phyloP scores from a whole-genome alignment of 2,888 invertebrate species.

The Apodemia zela region DNA sequence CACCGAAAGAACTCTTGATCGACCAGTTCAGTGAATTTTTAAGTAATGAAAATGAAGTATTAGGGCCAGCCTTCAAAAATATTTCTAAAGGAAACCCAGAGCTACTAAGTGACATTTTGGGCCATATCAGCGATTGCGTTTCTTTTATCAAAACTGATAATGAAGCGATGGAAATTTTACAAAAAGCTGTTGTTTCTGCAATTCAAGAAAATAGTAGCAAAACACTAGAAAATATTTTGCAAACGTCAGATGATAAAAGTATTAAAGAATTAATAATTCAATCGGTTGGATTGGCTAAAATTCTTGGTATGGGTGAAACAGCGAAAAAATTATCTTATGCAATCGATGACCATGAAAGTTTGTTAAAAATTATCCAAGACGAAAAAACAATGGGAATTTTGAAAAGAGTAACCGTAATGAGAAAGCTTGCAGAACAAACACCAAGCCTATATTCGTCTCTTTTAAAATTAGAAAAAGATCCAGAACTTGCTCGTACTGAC shows the following conservation, averaged over 20 bases:
- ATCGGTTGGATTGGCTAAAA: constrained; percentile 84
- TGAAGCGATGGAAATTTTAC: constrained; percentile 83
- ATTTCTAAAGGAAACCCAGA: constrained; percentile 82
- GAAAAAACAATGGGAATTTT: constrained; percentile 82
- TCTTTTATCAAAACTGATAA: constrained; percentile 81
- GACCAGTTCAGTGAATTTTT: constrained; percentile 83
- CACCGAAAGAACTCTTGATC: constrained; percentile 79
- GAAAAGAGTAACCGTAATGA: constrained; percentile 85
- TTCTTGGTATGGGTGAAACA: constrained; percentile 83
- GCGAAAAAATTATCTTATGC: constrained; percentile 77
- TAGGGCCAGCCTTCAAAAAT: constrained; percentile 83
- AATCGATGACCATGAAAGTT: constrained; percentile 77
- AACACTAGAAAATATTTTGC: constrained; percentile 76
- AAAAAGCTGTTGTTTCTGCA: constrained; percentile 84
- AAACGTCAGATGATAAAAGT: constrained; percentile 67
- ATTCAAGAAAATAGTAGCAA: constrained; percentile 82
- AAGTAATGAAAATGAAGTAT: constrained; percentile 81
- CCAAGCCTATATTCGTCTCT: constrained; percentile 83
- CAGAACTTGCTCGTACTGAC: constrained; percentile 84
- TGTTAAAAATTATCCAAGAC: constrained; percentile 79
- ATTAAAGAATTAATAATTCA: constrained; percentile 78
- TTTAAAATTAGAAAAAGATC: constrained; percentile 82
- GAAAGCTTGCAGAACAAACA: constrained; percentile 84
- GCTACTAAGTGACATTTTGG: constrained; percentile 80
- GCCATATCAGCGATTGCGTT: constrained; percentile 82